Percentiles rank a stretch among this genome's conserved stretches.
Conservation (phyloP, 2,888 invertebrate genomes). For the Agrotis ipsilon region DNA sequence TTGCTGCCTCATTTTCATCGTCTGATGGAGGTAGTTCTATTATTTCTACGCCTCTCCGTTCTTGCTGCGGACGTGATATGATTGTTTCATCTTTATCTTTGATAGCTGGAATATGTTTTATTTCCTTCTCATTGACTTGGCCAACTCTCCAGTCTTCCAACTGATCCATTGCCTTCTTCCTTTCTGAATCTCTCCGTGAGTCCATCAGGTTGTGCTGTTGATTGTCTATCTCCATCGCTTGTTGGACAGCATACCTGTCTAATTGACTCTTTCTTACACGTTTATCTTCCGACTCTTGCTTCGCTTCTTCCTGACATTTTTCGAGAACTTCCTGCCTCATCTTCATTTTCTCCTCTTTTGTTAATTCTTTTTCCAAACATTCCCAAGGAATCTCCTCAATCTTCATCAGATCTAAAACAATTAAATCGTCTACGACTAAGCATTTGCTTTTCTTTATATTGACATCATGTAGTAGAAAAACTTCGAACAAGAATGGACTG, state of each 20-base stretch:
- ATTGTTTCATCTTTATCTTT: neutral
- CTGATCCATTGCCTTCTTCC: slow-evolving; percentile 92
- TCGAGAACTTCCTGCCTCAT: slow-evolving; percentile 91
- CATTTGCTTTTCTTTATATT: slow-evolving; percentile 92
- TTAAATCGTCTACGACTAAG: slow-evolving; percentile 91
- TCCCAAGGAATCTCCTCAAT: slow-evolving; percentile 90
- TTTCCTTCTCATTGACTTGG: slow-evolving; percentile 33
- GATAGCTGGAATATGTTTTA: neutral
- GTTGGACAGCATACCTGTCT: slow-evolving; percentile 89
- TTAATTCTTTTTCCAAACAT: slow-evolving; percentile 88
- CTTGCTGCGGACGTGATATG: slow-evolving; percentile 34
- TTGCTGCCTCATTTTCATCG: slow-evolving; percentile 57
- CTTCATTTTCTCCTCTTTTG: slow-evolving; percentile 90
- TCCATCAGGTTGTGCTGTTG: slow-evolving; percentile 92
- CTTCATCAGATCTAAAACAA: slow-evolving; percentile 93
- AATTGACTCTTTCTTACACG: slow-evolving; percentile 88
- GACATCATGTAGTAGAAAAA: slow-evolving; percentile 92
- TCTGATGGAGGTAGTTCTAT: slow-evolving; percentile 72
- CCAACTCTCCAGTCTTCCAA: slow-evolving; percentile 91
- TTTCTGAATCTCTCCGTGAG: slow-evolving; percentile 91
- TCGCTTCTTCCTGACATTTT: slow-evolving; percentile 89
- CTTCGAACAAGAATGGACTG: slow-evolving; percentile 94
- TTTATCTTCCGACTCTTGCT: slow-evolving; percentile 89
- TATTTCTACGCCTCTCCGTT: slow-evolving; percentile 69
- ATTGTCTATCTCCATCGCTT: slow-evolving; percentile 87